Base-by-base conservation (phyloP, 2,797 vertebrate genomes). In the Thripadectes ignobilis region DNA sequence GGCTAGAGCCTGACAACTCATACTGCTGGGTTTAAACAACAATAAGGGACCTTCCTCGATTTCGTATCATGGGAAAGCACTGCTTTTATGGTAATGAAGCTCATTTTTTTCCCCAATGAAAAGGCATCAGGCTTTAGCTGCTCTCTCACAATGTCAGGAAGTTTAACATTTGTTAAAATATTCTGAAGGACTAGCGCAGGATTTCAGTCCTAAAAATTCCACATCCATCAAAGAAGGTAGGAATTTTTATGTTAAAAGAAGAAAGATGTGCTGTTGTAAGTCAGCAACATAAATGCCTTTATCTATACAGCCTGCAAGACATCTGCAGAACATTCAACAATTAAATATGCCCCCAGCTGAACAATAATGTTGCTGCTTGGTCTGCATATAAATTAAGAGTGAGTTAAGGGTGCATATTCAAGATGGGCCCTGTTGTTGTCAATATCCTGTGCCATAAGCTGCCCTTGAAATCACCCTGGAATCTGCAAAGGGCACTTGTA, bases 331-430 rank as follows among this genome's bases (percentile, higher is more conserved):
- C 92, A 95, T 97, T 96, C 96, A 93, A 94, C 97, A 97, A 96
- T 97, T 97, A 97, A 97, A 97, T 97, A 93, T 96, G 96, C 95
- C 95, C 91, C 97, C 92, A 97, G 96, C 96, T 97, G 95, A 97
- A 97, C 97, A 94, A 92, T 97, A 95, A 96, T 93, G 91, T 96
- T 95, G 39, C 55, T 90, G 94, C 95, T 93, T 93, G 95, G 96
- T 95, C 96, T 97, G 95, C 94, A 97, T 97, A 82, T 96, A 94
- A 97, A 97, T 97, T 92, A 97, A 90, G 95, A 86, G 68, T 52
- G 85, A 94, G 88, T 93, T 87, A 92, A 95, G 96, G 92, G 91
- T 93, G 88, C 82, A 41, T 91, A 67, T 89, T 95, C 89, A 95
- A 84, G 65, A 91, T 71, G 30, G 85, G 80, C 69, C 97, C 46